Base-by-base conservation (phyloP, 2,797 vertebrate genomes). In the Diceros bicornis region DNA sequence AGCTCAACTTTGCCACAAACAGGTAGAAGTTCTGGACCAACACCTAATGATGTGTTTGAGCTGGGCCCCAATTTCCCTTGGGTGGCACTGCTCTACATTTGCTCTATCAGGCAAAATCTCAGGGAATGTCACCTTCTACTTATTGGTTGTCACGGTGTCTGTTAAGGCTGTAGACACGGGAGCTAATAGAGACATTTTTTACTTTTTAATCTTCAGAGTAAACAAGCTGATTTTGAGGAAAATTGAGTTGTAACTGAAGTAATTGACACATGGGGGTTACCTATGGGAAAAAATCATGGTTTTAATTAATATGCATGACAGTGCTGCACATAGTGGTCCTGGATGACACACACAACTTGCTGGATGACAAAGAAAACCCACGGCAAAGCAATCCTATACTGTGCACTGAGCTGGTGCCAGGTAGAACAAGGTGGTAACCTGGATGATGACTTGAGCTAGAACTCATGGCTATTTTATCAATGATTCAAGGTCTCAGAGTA, bases 261-360 rank as follows among this genome's bases (percentile, higher is more conserved):
- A 82, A 88, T 1, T 91, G 8, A 98, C 98, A 91, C 98, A 98
- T 94, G 84, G 98, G 57, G 97, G 98, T 17, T 97, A 97, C 0
- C 92, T 98, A 52, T 94, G 97, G 47, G 92, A 97, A 68, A 98
- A 98, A 12, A 95, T 97, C 0, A 98, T 98, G 66, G 94, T 99
- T 1, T 86, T 98, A 69, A 96, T 99, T 81, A 98, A 98, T 95
- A 81, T 98, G 0, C 98, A 99, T 97, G 98, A 99, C 64, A 61
- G 87, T 82, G 20, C 34, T 97, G 25, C 59, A 62, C n/a, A 27
- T 96, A 66, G 34, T 47, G 4, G 27, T 97, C 23, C n/a, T 97
- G 12, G 78, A 96, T 91, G 25, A 77, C 16, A 47, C 61, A 29
- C 13, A 29, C 44, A 69, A 47, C 47, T 83, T 78, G 16, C 16